Evolutionary conservation across 2,888 invertebrate genomes (phyloP).

Genomic region (Ischnus inquisitorius): DNA sequence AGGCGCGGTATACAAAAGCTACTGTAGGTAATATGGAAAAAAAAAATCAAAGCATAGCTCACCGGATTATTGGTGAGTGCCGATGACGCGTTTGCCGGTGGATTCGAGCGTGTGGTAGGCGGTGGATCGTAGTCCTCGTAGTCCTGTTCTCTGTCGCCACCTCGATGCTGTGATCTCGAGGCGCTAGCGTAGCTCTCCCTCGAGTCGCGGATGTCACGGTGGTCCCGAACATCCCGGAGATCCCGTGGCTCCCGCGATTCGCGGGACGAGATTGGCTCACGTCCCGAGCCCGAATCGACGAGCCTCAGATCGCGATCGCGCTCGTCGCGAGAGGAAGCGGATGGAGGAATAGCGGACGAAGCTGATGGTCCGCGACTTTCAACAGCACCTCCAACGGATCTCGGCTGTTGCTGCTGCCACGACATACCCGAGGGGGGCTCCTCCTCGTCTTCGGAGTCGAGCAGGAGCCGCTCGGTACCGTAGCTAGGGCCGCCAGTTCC

Average conservation of each 20-base stretch:
- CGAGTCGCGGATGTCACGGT: conserved; percentile 73
- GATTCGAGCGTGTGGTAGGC: conserved; percentile 70
- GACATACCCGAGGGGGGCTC: conserved; percentile 83
- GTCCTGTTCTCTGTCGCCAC: conserved; percentile 71
- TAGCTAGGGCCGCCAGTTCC: conserved; percentile 80
- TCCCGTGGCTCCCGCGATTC: conserved; percentile 78
- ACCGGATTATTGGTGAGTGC: conserved; percentile 81
- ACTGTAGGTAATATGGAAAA: not conserved
- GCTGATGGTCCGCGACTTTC: conserved; percentile 48
- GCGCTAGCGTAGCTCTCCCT: conserved; percentile 75
- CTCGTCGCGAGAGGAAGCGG: conserved; percentile 73
- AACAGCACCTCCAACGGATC: conserved; percentile 47
- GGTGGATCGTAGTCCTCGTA: conserved; percentile 80
- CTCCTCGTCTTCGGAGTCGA: conserved; percentile 84
- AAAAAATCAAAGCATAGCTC: conserved; percentile 66
- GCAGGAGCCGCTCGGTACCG: conserved; percentile 85
- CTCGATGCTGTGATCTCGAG: conserved; percentile 59
- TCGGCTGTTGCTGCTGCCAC: conserved; percentile 76
- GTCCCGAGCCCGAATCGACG: conserved; percentile 41
- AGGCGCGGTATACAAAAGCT: not conserved
- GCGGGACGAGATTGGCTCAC: conserved; percentile 66
- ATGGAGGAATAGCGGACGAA: conserved; percentile 59
- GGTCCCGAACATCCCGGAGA: conserved; percentile 79
- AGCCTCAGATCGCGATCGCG: conserved; percentile 78
- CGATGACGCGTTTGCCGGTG: conserved; percentile 71